A percentile compares a stretch with the other conserved stretches of the same genome.
phyloP scores from a whole-genome alignment of 1,140 invertebrate species.

The Conopomorpha cramerella region DNA sequence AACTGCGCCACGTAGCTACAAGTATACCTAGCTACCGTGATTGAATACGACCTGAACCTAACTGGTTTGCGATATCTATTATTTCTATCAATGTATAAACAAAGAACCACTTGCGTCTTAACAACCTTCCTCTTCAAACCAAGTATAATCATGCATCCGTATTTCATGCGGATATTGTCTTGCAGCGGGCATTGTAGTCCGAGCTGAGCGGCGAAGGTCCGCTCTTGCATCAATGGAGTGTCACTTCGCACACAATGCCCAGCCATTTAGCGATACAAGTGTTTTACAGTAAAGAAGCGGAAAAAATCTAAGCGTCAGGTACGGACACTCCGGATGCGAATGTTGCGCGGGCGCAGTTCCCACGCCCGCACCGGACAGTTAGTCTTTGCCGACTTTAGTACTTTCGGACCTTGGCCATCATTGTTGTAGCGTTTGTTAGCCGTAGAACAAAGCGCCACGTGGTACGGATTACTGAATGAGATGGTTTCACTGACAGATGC shows the following conservation, averaged over 20 bases:
- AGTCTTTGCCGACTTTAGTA: constrained; percentile 36
- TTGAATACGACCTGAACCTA: too few relatives aligned
- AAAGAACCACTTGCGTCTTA: too few relatives aligned
- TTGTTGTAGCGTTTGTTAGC: too few relatives aligned
- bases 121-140: too few relatives aligned
- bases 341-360: constrained; percentile 19
- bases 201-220: constrained; percentile 1
- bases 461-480: constrained; percentile 9
- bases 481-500: constrained; percentile 7
- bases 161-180: too few relatives aligned
- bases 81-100: too few relatives aligned
- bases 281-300: constrained; percentile 35
- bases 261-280: constrained; percentile 32
- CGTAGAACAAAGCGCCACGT: constrained; percentile 39
- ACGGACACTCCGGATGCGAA: constrained; percentile 51
- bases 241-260: constrained; percentile 26
- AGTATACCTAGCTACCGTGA: too few relatives aligned
- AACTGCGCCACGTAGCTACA: too few relatives aligned
- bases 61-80: too few relatives aligned
- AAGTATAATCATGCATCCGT: too few relatives aligned
- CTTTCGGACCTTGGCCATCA: too few relatives aligned
- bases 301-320: constrained; percentile 34
- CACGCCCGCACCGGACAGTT: constrained; percentile 41
- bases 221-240: constrained; percentile 17
- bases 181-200: constrained; percentile 2